phyloP scores from a whole-genome alignment of 2,888 invertebrate genomes.

The Colletes collaris region DNA sequence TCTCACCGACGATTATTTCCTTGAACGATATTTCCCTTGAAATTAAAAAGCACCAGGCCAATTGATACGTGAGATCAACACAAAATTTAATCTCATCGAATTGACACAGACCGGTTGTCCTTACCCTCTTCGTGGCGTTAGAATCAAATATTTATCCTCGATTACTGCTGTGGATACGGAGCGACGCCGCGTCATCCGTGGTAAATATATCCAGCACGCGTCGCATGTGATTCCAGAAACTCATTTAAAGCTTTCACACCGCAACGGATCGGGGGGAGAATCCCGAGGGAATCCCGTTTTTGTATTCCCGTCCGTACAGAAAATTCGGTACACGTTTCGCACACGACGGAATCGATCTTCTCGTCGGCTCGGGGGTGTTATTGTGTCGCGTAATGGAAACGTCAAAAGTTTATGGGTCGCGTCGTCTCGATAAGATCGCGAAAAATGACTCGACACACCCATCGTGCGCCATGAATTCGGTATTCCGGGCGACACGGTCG shows the following conservation, averaged over 20 bases:
- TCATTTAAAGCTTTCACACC: constrained; percentile 48
- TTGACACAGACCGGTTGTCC: background rate
- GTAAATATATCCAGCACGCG: constrained; percentile 59
- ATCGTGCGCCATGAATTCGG: background rate
- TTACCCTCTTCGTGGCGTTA: background rate
- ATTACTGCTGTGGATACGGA: constrained; percentile 1
- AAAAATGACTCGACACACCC: background rate
- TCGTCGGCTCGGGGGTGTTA: background rate
- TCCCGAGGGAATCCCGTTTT: constrained; percentile 36
- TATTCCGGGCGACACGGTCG: background rate
- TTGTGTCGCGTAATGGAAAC: constrained; percentile 22
- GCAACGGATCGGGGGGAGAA: constrained; percentile 25
- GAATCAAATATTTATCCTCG: constrained; percentile 48
- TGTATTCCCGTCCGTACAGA: constrained; percentile 9
- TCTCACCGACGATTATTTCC: no score
- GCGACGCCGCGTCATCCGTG: constrained; percentile 4
- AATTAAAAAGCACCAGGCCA: no score
- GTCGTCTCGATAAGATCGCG: constrained; percentile 5
- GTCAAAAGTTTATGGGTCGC: constrained; percentile 26
- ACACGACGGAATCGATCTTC: constrained; percentile 14
- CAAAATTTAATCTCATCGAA: constrained; percentile 13
- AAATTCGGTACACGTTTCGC: constrained; percentile 28
- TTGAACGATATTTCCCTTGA: no score
- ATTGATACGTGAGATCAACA: background rate
- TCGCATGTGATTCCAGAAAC: constrained; percentile 51